Percentiles rank a stretch among this genome's conserved stretches.
Conservation (phyloP, 2,888 invertebrate genomes). For the Acrobasis consociella region DNA sequence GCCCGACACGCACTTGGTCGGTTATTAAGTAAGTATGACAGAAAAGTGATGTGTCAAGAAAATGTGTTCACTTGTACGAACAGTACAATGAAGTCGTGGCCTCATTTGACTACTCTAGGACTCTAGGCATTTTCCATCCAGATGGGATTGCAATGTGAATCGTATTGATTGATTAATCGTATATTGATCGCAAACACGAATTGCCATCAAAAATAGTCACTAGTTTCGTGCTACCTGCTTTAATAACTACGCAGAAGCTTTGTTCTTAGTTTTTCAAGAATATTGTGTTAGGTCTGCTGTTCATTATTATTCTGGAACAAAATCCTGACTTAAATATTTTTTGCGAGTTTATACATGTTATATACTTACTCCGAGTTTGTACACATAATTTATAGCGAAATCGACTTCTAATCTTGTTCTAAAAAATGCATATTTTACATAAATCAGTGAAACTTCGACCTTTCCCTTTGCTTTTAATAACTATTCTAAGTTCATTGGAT, state of each 20-base stretch:
- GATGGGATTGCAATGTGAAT: not conserved
- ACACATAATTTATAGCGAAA: too few species aligned
- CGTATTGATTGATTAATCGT: conserved; percentile 1
- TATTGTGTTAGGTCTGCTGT: not conserved
- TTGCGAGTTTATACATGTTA: too few species aligned
- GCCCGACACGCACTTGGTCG: too few species aligned
- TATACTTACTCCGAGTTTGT: too few species aligned
- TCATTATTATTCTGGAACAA: too few species aligned
- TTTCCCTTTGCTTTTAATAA: too few species aligned
- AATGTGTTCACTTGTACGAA: not conserved
- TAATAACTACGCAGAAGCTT: conserved; percentile 30
- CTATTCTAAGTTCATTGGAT: too few species aligned
- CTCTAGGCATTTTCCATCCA: not conserved
- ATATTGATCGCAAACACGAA: conserved; percentile 35
- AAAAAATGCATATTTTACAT: too few species aligned
- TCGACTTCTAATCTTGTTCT: too few species aligned
- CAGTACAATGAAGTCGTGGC: not conserved
- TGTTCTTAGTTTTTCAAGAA: conserved; percentile 11
- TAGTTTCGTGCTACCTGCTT: conserved; percentile 62
- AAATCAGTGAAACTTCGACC: too few species aligned
- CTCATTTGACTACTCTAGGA: not conserved
- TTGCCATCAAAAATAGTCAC: conserved; percentile 74
- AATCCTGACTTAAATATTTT: too few species aligned
- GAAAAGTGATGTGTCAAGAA: not conserved
- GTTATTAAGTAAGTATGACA: too few species aligned